phyloP scores from a whole-genome alignment of 2,888 invertebrate genomes.

The Hemicrepidius hirtus region DNA sequence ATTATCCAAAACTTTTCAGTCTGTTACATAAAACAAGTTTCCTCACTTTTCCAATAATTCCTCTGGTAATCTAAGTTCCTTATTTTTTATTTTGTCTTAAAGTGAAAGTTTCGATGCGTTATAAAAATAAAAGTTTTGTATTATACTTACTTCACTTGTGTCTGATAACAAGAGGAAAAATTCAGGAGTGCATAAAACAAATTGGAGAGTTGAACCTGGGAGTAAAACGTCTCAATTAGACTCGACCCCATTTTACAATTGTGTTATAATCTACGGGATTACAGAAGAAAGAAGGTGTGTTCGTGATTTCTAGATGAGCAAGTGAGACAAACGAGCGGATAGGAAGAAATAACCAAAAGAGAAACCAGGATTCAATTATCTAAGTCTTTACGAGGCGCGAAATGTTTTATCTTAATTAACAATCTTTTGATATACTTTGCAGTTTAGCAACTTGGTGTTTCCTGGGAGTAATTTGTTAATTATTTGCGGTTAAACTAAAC shows the following conservation, averaged over 20 bases:
- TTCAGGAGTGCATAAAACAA: slow-evolving; percentile 34
- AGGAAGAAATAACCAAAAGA: slow-evolving; percentile 29
- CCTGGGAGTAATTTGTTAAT: slow-evolving; percentile 45
- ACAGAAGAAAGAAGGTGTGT: neutral
- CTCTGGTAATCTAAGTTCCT: no score
- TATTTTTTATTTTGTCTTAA: no score
- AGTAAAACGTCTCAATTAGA: slow-evolving; percentile 39
- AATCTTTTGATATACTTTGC: slow-evolving; percentile 57
- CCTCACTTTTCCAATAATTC: no score
- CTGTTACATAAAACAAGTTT: neutral
- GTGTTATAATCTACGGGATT: neutral
- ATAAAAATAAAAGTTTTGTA: slow-evolving; percentile 5
- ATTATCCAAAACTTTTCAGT: slow-evolving; percentile 6
- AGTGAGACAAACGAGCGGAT: slow-evolving; percentile 1
- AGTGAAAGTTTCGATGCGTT: slow-evolving; percentile 2
- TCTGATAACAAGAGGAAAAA: slow-evolving; percentile 1
- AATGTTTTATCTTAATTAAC: slow-evolving; percentile 61
- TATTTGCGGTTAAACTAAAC: slow-evolving; percentile 38
- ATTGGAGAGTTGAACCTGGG: slow-evolving; percentile 34
- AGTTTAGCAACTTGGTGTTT: slow-evolving; percentile 49
- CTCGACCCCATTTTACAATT: slow-evolving; percentile 1
- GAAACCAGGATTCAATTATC: slow-evolving; percentile 54
- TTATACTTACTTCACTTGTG: neutral
- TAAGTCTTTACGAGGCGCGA: slow-evolving; percentile 55
- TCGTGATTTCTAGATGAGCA: neutral